Evolutionary conservation across 2,888 invertebrate genomes (phyloP), one percentile per base, ranked within the genome.

Genomic region (Dolomedes plantarius): DNA sequence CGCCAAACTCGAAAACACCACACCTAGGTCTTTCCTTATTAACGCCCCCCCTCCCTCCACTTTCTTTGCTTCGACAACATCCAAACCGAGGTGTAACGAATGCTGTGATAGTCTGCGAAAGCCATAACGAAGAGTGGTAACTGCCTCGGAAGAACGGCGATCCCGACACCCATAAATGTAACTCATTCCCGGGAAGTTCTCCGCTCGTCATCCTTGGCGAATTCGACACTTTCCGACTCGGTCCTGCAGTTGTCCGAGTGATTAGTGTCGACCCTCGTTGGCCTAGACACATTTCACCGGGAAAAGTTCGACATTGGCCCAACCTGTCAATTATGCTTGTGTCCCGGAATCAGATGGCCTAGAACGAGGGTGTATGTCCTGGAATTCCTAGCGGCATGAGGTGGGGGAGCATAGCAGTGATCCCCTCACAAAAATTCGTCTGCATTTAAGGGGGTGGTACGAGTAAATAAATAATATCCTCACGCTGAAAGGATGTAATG

Each of bases 191-290:
- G 16, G 16, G 16, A 5, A 7, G 46, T 13, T 7, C 16, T 2
- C 46, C 16, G 5, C 46, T 16, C 46, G 46, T 16, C 2, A 72
- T 78, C 69, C 79, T 29, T 56, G 46, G 64, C 72, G 79, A 80
- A 80, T 73, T 80, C 36, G 73, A 80, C 73, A 67, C 73, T 80
- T 72, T 77, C 46, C 19, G 32, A 32, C 19, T 23, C 16, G n/a
- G 27, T 11, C 46, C 32, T 50, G 13, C 13, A 41, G 36, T 39
- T 39, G 62, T 41, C 62, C 32, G 31, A 39, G 80, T 81, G 74
- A 75, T 81, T 75, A 74, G 68, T 81, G 69, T 19, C 75, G 32
- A 81, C 50, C 69, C 81, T 29, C 75, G 75, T 74, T 81, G 69
- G 7, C 56, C 75, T 19, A 31, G 23, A 69, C 75, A 81, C 81